Percentiles rank a stretch among this genome's conserved stretches.
Conservation (phyloP, 2,113 vertebrate species). For the Spilogale gracilis region DNA sequence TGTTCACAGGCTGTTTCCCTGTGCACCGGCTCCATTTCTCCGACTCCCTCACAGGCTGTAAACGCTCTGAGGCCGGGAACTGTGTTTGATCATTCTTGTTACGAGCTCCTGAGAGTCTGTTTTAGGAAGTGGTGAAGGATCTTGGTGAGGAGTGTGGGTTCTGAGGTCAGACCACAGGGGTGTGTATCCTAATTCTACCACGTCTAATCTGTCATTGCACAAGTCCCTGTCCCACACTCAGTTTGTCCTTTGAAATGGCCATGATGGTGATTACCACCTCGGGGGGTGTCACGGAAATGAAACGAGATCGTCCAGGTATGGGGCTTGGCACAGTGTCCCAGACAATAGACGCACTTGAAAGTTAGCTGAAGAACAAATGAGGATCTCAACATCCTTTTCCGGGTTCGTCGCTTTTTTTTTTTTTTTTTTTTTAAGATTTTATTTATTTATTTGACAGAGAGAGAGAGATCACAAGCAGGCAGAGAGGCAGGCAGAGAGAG, state of each 20-base stretch:
- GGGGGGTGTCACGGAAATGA: background rate
- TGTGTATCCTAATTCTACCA: background rate
- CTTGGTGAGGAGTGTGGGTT: conserved; percentile 12
- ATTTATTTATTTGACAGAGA: too few relatives aligned
- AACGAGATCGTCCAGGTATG: background rate
- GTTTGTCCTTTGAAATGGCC: background rate
- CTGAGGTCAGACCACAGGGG: conserved; percentile 35
- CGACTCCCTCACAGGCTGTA: background rate
- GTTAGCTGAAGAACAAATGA: background rate
- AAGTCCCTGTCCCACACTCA: background rate
- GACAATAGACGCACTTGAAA: background rate
- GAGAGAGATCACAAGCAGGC: too few relatives aligned
- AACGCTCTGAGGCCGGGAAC: background rate
- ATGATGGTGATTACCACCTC: background rate
- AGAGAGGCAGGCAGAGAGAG: too few relatives aligned
- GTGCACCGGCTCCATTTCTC: background rate
- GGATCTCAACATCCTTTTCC: background rate
- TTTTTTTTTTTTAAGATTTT: too few relatives aligned
- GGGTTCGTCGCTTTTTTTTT: background rate
- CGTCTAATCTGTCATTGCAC: background rate
- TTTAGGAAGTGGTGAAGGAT: conserved; percentile 58
- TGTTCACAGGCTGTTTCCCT: background rate
- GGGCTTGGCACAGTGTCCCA: background rate
- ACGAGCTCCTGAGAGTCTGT: conserved; percentile 7
- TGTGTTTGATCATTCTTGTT: background rate